Percentiles rank a stretch among this genome's conserved stretches.
phyloP scores from a whole-genome alignment of 2,888 invertebrate species.

The Pyrgus malvae region DNA sequence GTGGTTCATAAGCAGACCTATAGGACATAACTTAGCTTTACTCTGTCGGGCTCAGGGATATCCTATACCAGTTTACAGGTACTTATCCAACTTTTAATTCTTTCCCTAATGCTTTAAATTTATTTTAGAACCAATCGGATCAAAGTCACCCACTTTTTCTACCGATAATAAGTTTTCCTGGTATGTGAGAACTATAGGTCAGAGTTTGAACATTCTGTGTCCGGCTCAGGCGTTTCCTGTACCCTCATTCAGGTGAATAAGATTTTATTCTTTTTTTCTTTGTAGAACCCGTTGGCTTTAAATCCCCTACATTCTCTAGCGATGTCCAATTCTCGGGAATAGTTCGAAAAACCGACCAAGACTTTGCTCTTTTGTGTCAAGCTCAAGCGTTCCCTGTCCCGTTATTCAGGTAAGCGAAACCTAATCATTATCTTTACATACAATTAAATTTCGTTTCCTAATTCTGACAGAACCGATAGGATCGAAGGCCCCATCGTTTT shows the following conservation, averaged over 20 bases:
- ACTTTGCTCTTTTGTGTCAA: slow-evolving; percentile 87
- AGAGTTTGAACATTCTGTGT: slow-evolving; percentile 81
- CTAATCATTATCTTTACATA: slow-evolving; percentile 26
- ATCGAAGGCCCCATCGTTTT: slow-evolving; percentile 82
- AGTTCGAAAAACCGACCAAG: slow-evolving; percentile 83
- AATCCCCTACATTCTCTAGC: slow-evolving; percentile 86
- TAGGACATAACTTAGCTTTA: slow-evolving; percentile 78
- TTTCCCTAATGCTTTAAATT: slow-evolving; percentile 28
- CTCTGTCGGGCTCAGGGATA: slow-evolving; percentile 83
- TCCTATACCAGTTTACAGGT: slow-evolving; percentile 86
- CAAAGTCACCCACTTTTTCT: slow-evolving; percentile 82
- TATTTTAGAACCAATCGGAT: slow-evolving; percentile 82
- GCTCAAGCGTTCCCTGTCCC: slow-evolving; percentile 90
- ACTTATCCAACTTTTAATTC: slow-evolving; percentile 38
- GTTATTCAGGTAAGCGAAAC: slow-evolving; percentile 70
- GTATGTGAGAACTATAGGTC: slow-evolving; percentile 76
- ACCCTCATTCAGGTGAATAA: slow-evolving; percentile 85
- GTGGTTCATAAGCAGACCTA: slow-evolving; percentile 73
- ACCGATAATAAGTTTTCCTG: slow-evolving; percentile 83
- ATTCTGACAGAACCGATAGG: slow-evolving; percentile 81
- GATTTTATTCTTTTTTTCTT: slow-evolving; percentile 55
- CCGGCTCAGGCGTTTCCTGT: slow-evolving; percentile 86
- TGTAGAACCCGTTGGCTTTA: slow-evolving; percentile 86
- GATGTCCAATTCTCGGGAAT: slow-evolving; percentile 86
- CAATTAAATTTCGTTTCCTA: slow-evolving; percentile 25